Conservation (phyloP, 2,888 invertebrate species). For the Atethmia centrago region DNA sequence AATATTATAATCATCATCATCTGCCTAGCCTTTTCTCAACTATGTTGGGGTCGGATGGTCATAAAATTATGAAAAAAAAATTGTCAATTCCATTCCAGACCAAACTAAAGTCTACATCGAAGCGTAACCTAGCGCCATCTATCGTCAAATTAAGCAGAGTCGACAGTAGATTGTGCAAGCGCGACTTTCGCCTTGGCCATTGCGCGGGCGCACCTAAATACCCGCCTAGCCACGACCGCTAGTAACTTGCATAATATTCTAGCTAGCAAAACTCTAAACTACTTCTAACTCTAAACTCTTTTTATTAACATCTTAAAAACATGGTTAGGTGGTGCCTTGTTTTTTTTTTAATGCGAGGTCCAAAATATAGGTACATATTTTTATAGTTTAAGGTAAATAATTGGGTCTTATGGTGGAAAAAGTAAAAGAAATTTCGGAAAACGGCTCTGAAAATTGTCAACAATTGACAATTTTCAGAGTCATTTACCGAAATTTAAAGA, state of each 20-base stretch:
- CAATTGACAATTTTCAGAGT: too few species aligned
- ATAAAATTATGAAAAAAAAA: background rate
- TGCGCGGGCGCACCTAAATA: constrained; percentile 62
- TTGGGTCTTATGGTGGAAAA: background rate
- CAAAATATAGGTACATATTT: background rate
- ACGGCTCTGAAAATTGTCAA: background rate
- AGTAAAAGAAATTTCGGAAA: background rate
- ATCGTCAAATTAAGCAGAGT: constrained; percentile 46
- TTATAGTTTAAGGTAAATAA: background rate
- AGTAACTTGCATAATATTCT: constrained; percentile 59
- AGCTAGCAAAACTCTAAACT: constrained; percentile 20
- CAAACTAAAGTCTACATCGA: constrained; percentile 6
- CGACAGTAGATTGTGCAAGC: constrained; percentile 59
- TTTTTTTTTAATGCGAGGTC: background rate
- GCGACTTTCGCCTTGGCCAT: constrained; percentile 73
- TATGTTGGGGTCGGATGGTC: too few species aligned
- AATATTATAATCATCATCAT: too few species aligned
- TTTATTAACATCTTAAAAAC: constrained; percentile 7
- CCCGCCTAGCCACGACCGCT: constrained; percentile 55
- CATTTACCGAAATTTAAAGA: too few species aligned
- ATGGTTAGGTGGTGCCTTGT: background rate
- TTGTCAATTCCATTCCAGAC: background rate
- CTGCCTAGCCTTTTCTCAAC: too few species aligned
- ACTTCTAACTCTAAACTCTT: too few species aligned
- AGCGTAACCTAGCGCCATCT: constrained; percentile 55